Evolutionary conservation across 2,113 vertebrate species (phyloP).

Genomic region (Myotis davidii): DNA sequence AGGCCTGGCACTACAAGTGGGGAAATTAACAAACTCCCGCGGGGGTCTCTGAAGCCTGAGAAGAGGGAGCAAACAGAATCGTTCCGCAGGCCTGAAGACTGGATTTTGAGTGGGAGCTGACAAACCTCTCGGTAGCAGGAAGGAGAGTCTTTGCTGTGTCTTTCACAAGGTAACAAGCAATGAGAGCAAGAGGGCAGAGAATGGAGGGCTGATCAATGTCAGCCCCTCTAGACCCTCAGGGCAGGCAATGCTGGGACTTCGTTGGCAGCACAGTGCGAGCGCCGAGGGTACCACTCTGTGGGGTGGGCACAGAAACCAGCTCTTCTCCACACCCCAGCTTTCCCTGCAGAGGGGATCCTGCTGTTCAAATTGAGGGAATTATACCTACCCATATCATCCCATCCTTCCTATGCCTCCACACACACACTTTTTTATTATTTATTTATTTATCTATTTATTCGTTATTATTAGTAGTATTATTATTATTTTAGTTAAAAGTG

Average conservation of each 20-base stretch:
- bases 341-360: neutral
- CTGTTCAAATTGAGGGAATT: neutral
- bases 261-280: neutral
- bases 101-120: neutral
- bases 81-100: neutral
- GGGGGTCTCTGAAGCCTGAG: neutral
- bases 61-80: neutral
- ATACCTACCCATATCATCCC: neutral
- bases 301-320: neutral
- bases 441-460: neutral
- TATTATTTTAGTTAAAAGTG: neutral
- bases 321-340: neutral
- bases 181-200: neutral
- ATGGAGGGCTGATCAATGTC: neutral
- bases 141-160: neutral
- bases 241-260: neutral
- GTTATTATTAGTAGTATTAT: neutral
- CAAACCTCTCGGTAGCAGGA: neutral
- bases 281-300: fast-evolving
- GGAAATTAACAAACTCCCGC: neutral
- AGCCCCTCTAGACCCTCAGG: neutral
- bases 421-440: neutral
- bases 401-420: neutral
- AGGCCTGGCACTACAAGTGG: neutral
- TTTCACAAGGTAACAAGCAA: neutral